Percentiles rank a stretch among this genome's conserved stretches.
These are phyloP conservation scores for Cecidostiba fungosa DNA, from an alignment of 2,888 invertebrate genomes.

Conservation along the genomic window DNA sequence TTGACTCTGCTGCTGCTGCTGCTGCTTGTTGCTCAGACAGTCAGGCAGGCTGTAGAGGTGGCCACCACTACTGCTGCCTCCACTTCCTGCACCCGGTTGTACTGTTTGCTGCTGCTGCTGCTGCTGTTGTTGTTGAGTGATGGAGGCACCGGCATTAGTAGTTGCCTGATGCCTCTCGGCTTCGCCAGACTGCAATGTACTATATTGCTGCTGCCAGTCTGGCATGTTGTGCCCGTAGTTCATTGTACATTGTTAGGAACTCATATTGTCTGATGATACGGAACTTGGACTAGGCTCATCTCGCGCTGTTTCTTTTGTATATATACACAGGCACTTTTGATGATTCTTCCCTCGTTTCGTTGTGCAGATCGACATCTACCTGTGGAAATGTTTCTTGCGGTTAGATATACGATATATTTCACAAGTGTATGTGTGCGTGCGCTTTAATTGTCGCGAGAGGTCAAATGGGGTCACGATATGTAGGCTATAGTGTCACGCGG, in stretches of 20 bases:
- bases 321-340: background rate
- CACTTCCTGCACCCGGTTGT: constrained; percentile 16
- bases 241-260: constrained; percentile 77
- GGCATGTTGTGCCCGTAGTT: constrained; percentile 78
- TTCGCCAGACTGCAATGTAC: constrained; percentile 72
- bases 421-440: no score
- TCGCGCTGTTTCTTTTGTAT: background rate
- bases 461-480: no score
- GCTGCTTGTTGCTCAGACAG: constrained; percentile 38
- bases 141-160: constrained; percentile 20
- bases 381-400: no score
- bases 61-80: background rate
- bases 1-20: background rate
- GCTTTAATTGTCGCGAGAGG: no score
- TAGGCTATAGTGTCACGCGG: no score
- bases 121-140: no score
- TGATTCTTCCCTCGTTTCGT: background rate
- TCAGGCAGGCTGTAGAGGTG: constrained; percentile 45
- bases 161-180: constrained; percentile 68
- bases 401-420: no score
- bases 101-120: constrained; percentile 36
- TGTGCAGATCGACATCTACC: no score
- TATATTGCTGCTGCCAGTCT: constrained; percentile 79
- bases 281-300: background rate
- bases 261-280: constrained; percentile 53